phyloP scores from a whole-genome alignment of 2,888 invertebrate genomes.

The Tenodera sinensis region DNA sequence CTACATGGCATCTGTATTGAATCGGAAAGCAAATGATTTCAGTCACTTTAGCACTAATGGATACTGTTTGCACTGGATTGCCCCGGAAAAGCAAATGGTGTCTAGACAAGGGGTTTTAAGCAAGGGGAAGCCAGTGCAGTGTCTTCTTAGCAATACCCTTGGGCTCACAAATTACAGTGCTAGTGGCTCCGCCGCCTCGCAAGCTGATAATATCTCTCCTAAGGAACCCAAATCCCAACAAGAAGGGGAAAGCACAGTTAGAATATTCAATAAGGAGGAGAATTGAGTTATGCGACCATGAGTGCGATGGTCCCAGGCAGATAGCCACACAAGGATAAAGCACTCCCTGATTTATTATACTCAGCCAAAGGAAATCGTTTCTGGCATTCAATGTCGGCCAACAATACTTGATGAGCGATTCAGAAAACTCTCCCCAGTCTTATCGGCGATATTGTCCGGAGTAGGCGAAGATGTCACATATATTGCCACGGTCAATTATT shows the following conservation, averaged over 20 bases:
- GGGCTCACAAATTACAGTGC: slow-evolving; percentile 6
- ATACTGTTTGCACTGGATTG: background rate
- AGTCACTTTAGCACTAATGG: no score
- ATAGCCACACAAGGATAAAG: background rate
- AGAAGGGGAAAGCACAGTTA: slow-evolving; percentile 5
- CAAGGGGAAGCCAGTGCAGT: background rate
- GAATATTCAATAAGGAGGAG: slow-evolving; percentile 13
- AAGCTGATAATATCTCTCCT: background rate
- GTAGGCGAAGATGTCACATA: no score
- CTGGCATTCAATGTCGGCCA: slow-evolving; percentile 3
- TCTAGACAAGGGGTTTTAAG: background rate
- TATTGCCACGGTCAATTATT: no score
- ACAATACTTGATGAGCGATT: background rate
- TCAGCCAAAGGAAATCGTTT: slow-evolving; percentile 11
- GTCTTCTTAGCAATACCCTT: background rate
- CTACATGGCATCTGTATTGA: no score
- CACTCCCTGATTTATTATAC: slow-evolving; percentile 20
- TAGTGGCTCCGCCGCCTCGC: background rate
- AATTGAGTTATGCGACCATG: background rate
- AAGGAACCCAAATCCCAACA: slow-evolving; percentile 4
- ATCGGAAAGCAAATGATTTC: no score
- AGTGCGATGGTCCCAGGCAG: background rate
- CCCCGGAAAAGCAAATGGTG: background rate
- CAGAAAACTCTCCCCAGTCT: background rate
- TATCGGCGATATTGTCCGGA: background rate